Evolutionary conservation across 2,888 invertebrate genomes (phyloP), one percentile per base, ranked within the genome.

Genomic region (Blera fallax): DNA sequence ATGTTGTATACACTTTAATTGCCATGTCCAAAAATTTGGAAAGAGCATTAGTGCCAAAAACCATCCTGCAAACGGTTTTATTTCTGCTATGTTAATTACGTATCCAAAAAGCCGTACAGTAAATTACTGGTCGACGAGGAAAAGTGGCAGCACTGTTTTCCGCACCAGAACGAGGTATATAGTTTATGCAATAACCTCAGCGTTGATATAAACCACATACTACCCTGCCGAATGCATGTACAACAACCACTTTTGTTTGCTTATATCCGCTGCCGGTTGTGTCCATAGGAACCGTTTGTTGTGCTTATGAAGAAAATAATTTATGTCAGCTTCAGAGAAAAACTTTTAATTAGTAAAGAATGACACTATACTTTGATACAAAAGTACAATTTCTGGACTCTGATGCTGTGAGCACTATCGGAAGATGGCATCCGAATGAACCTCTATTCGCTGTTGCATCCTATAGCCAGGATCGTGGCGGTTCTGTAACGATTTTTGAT

Each of bases 401-500:
- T 62, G 95, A 95, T 90, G 95, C 96, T n/a, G 95, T 97, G 64
- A 96, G 95, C 87, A 96, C 96, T n/a, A 94, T 95, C 87, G 94
- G 96, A 73, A 94, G 94, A 80, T 98, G 98, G 98, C 98, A 98
- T 92, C 94, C 94, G 32, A 95, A 94, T 80, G 94, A 96, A 87
- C 95, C 97, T 0, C 92, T 98, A 40, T 93, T 98, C 60, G 98
- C 98, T 18, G 95, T 98, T 4, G 96, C 97, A 6, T 95, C 97
- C 2, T 97, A 95, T 91, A 96, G 96, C 88, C 97, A 97, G 91
- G 97, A 97, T 88, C 96, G 95, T 89, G 98, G 98, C 27, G 98
- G 98, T 87, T 95, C 96, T 87, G 96, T 98, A 3, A 96, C 95
- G 43, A 95, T 98, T 88, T 98, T 97, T 90, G 95, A 97, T 89